A percentile compares a stretch with the other conserved stretches of the same genome.
phyloP scores from a whole-genome alignment of 2,888 invertebrate genomes.

The Sarcophaga variegata region DNA sequence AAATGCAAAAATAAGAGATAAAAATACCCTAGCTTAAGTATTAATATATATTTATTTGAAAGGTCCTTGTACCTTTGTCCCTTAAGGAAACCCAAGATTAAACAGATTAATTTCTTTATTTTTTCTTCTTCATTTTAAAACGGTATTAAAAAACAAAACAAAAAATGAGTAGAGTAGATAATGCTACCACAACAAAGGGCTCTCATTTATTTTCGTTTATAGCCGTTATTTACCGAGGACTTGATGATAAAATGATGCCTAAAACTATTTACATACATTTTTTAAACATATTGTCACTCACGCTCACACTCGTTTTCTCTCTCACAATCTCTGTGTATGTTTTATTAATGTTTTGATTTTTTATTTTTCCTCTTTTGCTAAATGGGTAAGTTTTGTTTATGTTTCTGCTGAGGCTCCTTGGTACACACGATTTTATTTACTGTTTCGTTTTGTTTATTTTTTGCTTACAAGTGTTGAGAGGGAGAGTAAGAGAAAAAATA shows the following conservation, averaged over 20 bases:
- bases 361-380: neutral
- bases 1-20: neutral
- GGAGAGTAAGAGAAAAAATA: slow-evolving; percentile 1
- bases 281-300: slow-evolving; percentile 3
- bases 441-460: slow-evolving; percentile 47
- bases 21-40: neutral
- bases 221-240: slow-evolving; percentile 46
- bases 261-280: slow-evolving; percentile 72
- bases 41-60: no score
- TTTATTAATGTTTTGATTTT: neutral
- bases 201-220: slow-evolving; percentile 32
- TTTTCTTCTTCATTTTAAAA: slow-evolving; percentile 4
- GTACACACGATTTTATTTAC: slow-evolving; percentile 7
- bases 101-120: neutral
- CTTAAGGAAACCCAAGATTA: slow-evolving; percentile 1
- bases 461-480: neutral
- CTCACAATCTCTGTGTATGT: slow-evolving; percentile 10
- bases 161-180: slow-evolving; percentile 10
- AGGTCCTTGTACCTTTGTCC: neutral
- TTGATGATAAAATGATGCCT: slow-evolving; percentile 71
- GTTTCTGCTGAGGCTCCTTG: neutral
- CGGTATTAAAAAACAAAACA: slow-evolving; percentile 27
- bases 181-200: neutral
- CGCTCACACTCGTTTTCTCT: neutral
- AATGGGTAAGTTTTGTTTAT: slow-evolving; percentile 20